Base-by-base conservation (phyloP, 2,113 vertebrate species). In the Neofelis nebulosa region DNA sequence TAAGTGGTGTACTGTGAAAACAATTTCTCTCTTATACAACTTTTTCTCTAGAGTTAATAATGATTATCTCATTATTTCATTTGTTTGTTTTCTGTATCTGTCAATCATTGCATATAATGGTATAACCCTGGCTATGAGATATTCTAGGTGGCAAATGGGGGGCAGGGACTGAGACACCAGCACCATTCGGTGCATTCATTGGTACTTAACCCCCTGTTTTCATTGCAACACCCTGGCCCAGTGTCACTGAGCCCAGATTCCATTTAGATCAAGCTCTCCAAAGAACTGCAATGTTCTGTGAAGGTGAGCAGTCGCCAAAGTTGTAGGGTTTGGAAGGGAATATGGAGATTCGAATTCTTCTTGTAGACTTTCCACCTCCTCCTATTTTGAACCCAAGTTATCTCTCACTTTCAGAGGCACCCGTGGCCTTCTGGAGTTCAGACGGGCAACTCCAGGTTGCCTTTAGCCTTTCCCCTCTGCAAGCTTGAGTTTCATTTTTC, bases 11-110 rank as follows among this genome's bases (percentile, higher is more conserved):
- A 16, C 69, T 23, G 3, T 4, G 9, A 45, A 85, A 89, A 84
- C 4, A 68, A 27, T 68, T 79, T 92, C 61, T 66, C 76, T 78
- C 25, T 66, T 65, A 57, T 25, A 8, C n/a, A 63, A 36, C 48
- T 38, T 81, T 65, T 91, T 41, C 16, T 80, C 85, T 48, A 50
- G 65, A 63, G 68, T 93, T 79, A 48, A n/a, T 65, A 81, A 84
- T 36, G 15, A 87, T 3, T 55, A 25, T 52, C 85, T 90, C 55
- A 88, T 76, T 71, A 13, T 55, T 65, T 66, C 21, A 69, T 78
- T 65, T 65, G 68, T 33, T 87, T 52, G 13, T 61, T 96, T 71
- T 65, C 48, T 52, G n/a, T 21, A 23, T 16, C 48, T 63, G 7
- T n/a, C 38, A 66, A n/a, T 21, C 69, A 25, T 5, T 81, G n/a